A percentile compares a stretch with the other conserved stretches of the same genome.
These are phyloP conservation scores for Nesoenas mayeri DNA, from an alignment of 2,113 vertebrate species.

Conservation along the genomic window DNA sequence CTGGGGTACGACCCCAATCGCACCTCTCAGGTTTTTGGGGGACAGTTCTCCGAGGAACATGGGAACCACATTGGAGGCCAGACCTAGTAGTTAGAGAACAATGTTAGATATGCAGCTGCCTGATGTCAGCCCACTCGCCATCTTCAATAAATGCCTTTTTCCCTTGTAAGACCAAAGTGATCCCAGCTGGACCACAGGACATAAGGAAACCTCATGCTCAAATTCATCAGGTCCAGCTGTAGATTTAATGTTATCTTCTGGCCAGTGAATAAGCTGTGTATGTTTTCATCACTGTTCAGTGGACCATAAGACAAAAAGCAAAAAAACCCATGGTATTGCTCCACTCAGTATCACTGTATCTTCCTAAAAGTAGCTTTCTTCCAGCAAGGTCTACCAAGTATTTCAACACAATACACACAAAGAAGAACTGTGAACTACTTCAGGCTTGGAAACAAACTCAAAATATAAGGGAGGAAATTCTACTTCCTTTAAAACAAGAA, in stretches of 20 bases:
- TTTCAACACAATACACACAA: neutral
- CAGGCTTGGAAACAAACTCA: neutral
- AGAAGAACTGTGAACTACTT: neutral
- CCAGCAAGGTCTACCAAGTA: neutral
- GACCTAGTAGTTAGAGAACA: slow-evolving; percentile 70
- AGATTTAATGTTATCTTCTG: neutral
- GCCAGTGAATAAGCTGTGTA: neutral
- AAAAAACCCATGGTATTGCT: neutral
- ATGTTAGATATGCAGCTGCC: neutral
- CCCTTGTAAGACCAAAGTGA: neutral
- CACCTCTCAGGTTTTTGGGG: slow-evolving; percentile 90
- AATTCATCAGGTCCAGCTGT: neutral
- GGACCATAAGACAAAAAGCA: neutral
- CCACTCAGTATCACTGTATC: neutral
- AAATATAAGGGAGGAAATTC: neutral
- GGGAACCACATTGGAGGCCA: slow-evolving; percentile 93
- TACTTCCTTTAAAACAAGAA: neutral
- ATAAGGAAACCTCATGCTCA: neutral
- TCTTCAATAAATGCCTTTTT: neutral
- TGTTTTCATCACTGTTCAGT: neutral
- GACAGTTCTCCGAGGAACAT: slow-evolving; percentile 96
- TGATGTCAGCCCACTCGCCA: neutral
- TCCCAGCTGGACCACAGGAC: neutral
- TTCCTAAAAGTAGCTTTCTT: neutral
- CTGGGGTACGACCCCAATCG: slow-evolving; percentile 85